Conservation (phyloP, 2,113 vertebrate species). For the Hirundichthys speculiger region DNA sequence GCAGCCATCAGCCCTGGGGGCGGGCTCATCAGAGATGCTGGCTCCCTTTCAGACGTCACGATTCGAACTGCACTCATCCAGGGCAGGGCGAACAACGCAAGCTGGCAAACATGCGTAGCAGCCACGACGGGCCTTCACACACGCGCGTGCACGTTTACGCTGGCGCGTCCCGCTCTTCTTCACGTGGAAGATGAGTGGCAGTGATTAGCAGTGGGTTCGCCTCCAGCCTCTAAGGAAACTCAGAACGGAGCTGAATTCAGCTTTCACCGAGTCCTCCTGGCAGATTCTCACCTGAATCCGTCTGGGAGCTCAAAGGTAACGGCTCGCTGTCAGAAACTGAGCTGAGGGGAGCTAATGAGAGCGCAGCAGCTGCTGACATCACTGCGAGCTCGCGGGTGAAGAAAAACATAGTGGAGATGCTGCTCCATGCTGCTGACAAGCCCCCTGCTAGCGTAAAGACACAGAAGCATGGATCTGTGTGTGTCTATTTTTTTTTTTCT, state of each 20-base stretch:
- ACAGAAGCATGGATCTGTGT: not conserved
- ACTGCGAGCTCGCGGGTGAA: slow-evolving; percentile 35
- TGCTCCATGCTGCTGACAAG: not conserved
- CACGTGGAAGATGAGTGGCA: slow-evolving; percentile 31
- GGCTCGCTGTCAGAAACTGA: slow-evolving; percentile 50
- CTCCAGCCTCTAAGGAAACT: slow-evolving; percentile 32
- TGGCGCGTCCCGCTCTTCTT: not conserved
- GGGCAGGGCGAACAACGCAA: not conserved
- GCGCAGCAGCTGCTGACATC: slow-evolving; percentile 54
- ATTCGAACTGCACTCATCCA: not conserved
- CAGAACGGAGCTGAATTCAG: slow-evolving; percentile 25
- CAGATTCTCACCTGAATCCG: slow-evolving; percentile 41
- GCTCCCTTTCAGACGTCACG: slow-evolving; percentile 13
- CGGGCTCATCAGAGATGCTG: slow-evolving; percentile 1
- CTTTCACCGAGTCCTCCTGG: slow-evolving; percentile 48
- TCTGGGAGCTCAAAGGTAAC: slow-evolving; percentile 71
- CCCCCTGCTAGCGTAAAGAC: not conserved
- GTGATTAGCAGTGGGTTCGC: slow-evolving; percentile 50
- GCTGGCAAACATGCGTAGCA: not conserved
- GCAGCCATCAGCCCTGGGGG: slow-evolving; percentile 25
- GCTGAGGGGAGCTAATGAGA: slow-evolving; percentile 69
- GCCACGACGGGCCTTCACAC: slow-evolving; percentile 3
- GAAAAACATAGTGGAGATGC: slow-evolving; percentile 12
- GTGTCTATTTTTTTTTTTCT: too few relatives aligned
- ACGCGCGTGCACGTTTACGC: slow-evolving; percentile 2